Base-by-base conservation (phyloP, 2,113 vertebrate species). In the Mugil cephalus region DNA sequence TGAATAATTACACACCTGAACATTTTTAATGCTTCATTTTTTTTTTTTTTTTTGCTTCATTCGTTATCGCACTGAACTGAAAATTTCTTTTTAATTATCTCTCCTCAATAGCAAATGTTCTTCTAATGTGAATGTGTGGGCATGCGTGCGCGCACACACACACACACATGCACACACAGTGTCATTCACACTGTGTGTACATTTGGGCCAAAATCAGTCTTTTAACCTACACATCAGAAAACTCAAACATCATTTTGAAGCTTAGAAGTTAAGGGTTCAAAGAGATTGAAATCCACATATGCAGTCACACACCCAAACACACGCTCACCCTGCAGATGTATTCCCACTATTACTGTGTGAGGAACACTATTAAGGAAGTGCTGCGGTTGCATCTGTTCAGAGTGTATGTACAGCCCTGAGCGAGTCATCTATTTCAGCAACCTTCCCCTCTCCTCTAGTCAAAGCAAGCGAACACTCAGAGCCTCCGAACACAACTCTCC, bases 361-460 rank as follows among this genome's bases (percentile, higher is more conserved):
- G 87, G 84, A 91, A 91, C 81, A 85, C 89, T 86, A 92, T 92
- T 92, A 91, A 91, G 86, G 87, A 92, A 92, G 80, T 92, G 88
- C 87, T 88, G 89, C 50, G 86, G 82, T 87, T 88, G 91, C 88
- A 91, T 92, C 88, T 91, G 88, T 85, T 90, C 79, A 82, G 87
- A 83, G 90, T 79, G 80, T 85, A 88, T 88, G 86, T 87, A 80
- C 88, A 89, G 90, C 90, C 87, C 71, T 74, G 89, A 90, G 92
- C 89, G 70, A 89, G 85, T 88, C 89, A 91, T 92, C 89, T 91
- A 88, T 92, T 90, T 83, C 82, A 74, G 87, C 88, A 91, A 86
- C 85, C 87, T 90, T 91, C 82, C 60, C 61, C 72, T 89, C 84
- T 87, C 84, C 88, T 90, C 77, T 72, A 80, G 83, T 73, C 82